Base-by-base conservation (phyloP, 1,140 invertebrate genomes). In the Meloidogyne floridensis region DNA sequence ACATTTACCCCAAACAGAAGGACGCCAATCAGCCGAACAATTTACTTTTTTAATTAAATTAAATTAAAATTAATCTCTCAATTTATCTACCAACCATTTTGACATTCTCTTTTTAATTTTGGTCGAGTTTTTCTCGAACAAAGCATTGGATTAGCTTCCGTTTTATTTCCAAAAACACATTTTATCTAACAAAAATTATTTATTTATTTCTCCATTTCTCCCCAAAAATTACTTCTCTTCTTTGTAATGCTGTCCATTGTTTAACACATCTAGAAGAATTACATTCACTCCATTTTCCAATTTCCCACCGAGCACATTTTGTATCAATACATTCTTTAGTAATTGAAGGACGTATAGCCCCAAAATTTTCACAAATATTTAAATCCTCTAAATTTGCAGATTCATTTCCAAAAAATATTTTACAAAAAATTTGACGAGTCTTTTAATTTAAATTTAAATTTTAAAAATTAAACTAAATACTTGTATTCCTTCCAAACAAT, bases 291-390 rank as follows among this genome's bases (percentile, higher is more conserved):
- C 88, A 89, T 13, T 88, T 79, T 32, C 73, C 72, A n/a, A 76
- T 82, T 56, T 86, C 86, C 88, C 88, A 89, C 47, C 81, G 54
- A 7, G 88, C 87, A 78, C 88, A 89, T n/a, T 86, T 81, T 65
- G 69, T 74, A 69, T 82, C 72, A 18, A 82, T 72, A 80, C 88
- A 89, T 15, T 86, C 72, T 20, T 80, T 81, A n/a, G 84, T 82
- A 43, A 85, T 81, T 18, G 83, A 83, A 10, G 88, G 88, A 13
- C 81, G 42, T 53, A 70, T 20, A 3, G 84, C 77, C 42, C 86
- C 88, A 54, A 90, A 89, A 15, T 73, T 54, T 71, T 87, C 86
- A 83, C 88, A 89, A 72, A 89, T 87, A 20, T 83, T 80, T 47
- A 87, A 85, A n/a, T 89, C 77, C 6, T 71, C 59, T 13, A n/a